Evolutionary conservation across 2,888 invertebrate genomes (phyloP).

Genomic region (Melolontha melolontha): DNA sequence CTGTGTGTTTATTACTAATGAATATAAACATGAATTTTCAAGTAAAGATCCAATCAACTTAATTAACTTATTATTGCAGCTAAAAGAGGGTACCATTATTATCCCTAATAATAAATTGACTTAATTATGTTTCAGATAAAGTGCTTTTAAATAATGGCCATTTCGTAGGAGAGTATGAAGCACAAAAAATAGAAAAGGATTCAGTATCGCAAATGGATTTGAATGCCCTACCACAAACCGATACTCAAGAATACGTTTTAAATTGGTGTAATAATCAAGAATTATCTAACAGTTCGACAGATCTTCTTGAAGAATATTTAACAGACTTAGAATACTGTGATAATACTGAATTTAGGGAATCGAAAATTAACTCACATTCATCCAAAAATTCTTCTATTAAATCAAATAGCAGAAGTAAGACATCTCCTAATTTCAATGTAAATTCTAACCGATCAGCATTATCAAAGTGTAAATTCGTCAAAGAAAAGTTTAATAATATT

Average conservation of each 20-base stretch:
- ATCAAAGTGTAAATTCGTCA: neutral
- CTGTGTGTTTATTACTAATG: too few species aligned
- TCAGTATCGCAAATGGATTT: constrained; percentile 43
- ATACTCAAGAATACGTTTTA: constrained; percentile 59
- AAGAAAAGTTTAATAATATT: constrained; percentile 18
- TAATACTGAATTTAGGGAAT: neutral
- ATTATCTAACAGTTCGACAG: constrained; percentile 5
- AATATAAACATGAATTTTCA: too few species aligned
- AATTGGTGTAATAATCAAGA: constrained; percentile 59
- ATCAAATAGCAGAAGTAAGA: constrained; percentile 1
- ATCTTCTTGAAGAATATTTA: constrained; percentile 12
- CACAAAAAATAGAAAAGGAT: constrained; percentile 44
- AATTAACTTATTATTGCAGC: too few species aligned
- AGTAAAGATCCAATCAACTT: too few species aligned
- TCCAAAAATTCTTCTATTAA: constrained; percentile 5
- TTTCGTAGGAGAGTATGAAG: constrained; percentile 72
- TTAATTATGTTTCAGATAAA: constrained; percentile 68
- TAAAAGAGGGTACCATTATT: too few species aligned
- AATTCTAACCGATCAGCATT: neutral
- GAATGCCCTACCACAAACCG: constrained; percentile 57
- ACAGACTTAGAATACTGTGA: constrained; percentile 5
- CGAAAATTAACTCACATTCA: constrained; percentile 5
- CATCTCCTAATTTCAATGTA: neutral
- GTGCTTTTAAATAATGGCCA: constrained; percentile 73
- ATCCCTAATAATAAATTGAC: neutral